Conservation (phyloP, 2,113 vertebrate genomes). For the Oreochromis spilurus region DNA sequence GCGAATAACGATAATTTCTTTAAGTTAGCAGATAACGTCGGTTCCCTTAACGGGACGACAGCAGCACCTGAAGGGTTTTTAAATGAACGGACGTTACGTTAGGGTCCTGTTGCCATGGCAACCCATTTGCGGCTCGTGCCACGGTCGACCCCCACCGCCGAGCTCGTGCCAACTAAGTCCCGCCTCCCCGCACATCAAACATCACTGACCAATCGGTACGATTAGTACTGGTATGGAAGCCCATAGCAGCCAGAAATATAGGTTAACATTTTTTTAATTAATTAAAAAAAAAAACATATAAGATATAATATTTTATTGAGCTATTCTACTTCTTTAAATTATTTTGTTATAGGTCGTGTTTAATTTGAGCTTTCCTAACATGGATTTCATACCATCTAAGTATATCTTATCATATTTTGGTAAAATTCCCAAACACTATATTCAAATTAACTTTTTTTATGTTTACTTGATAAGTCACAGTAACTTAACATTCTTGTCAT, state of each 20-base stretch:
- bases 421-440: not conserved
- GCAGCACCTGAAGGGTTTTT: constrained; percentile 30
- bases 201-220: not conserved
- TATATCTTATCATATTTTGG: not conserved
- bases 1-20: not conserved
- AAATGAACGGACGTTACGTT: constrained; percentile 71
- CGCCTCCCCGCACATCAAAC: not conserved
- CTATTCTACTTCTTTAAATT: not conserved
- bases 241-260: not conserved
- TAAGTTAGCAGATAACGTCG: not conserved
- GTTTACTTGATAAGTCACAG: not conserved
- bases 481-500: not conserved
- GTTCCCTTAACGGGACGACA: constrained; percentile 8
- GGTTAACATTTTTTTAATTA: not conserved
- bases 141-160: not conserved
- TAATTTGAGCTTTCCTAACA: not conserved
- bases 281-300: not conserved
- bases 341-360: not conserved
- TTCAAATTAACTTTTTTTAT: not conserved
- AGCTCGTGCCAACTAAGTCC: not conserved
- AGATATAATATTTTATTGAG: not conserved
- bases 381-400: not conserved
- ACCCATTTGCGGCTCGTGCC: constrained; percentile 19
- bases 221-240: not conserved
- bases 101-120: constrained; percentile 57